Base-by-base conservation (phyloP, 2,888 invertebrate genomes). In the Acanthopleura granulata region DNA sequence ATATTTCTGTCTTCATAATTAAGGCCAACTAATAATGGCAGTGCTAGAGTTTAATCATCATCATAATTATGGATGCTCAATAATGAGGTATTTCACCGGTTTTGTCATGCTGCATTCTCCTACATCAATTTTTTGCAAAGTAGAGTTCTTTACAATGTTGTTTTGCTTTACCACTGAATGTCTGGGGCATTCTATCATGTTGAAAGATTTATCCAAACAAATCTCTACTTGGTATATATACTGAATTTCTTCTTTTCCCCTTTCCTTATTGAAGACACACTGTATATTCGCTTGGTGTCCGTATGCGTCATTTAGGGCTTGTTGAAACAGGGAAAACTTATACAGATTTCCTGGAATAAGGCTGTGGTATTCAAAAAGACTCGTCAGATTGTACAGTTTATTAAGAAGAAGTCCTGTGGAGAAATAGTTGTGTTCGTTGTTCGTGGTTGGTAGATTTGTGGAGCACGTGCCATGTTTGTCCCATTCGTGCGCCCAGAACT, bases 391-490 rank as follows among this genome's bases (percentile, higher is more conserved):
- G 74, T 75, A 80, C 12, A 74, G 75, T 12, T 75, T 72, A 70
- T 80, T 79, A 11, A 82, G 70, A 22, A 76, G 73, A 4, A 83
- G 74, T 15, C 77, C 81, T 62, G 72, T 72, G 14, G 72, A 61
- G 69, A 83, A 83, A 74, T 80, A 83, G 18, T 78, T 72, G 18
- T 75, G 57, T 57, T 82, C 80, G 40, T 76, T 77, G 1, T 72
- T 25, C 0, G 82, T 83, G 9, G 75, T 75, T 18, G 75, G 62
- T 6, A 82, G 74, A 69, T 79, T 77, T 57, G 74, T 74, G 22
- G 79, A 77, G 75, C 83, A 83, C 14, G 83, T 82, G 3, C 83
- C 82, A 75, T 83, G 83, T 73, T 81, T 81, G 11, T 50, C 49
- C 83, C 83, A 83, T 70, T 83, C 83, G 76, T 82, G 82, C 0